phyloP scores from a whole-genome alignment of 2,888 invertebrate species.

The Labia minor region DNA sequence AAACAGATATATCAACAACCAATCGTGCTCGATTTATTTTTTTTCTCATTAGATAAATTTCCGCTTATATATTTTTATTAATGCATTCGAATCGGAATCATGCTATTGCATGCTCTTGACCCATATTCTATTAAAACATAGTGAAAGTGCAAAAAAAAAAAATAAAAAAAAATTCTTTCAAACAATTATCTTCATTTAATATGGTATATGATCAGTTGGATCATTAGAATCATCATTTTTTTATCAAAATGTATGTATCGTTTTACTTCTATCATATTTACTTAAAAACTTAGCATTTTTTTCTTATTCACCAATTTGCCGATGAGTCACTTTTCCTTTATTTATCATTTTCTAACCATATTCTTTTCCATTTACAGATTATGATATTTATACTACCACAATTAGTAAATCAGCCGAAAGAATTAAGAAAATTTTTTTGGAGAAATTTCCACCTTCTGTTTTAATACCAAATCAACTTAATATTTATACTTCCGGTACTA shows the following conservation, averaged over 20 bases:
- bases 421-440: not conserved
- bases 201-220: too few species aligned
- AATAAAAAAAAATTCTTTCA: too few species aligned
- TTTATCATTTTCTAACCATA: not conserved
- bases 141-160: not conserved
- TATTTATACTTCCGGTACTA: not conserved
- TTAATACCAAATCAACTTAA: not conserved
- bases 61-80: not conserved
- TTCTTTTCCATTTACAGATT: not conserved
- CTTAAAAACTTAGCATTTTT: not conserved
- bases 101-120: not conserved
- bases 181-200: too few species aligned
- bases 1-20: not conserved
- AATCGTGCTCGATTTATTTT: not conserved
- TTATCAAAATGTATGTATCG: too few species aligned
- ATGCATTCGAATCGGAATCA: not conserved
- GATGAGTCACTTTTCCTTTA: not conserved
- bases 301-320: not conserved
- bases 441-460: not conserved
- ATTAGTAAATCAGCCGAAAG: not conserved
- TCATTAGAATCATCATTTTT: too few species aligned
- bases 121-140: not conserved
- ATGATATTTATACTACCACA: not conserved
- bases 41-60: not conserved
- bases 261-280: too few species aligned